A percentile compares a stretch with the other conserved stretches of the same genome.
Evolutionary conservation across 2,888 invertebrate species (phyloP).

Genomic region (Dione vanillae): DNA sequence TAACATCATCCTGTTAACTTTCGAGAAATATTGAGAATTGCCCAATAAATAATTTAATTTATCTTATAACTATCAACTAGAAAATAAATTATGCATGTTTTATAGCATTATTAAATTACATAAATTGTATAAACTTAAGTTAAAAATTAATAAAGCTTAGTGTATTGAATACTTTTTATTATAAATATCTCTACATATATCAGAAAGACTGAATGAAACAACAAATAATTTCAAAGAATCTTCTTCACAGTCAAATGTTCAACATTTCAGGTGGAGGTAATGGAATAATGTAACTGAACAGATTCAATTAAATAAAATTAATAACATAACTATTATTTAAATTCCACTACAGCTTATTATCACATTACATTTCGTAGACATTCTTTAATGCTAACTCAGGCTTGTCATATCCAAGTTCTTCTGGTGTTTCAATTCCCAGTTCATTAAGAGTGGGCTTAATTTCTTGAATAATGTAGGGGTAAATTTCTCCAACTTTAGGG

Average conservation of each 20-base stretch:
- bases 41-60: too few relatives aligned
- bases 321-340: slow-evolving; percentile 78
- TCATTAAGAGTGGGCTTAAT: slow-evolving; percentile 96
- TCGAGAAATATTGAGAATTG: too few relatives aligned
- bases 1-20: too few relatives aligned
- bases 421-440: slow-evolving; percentile 96
- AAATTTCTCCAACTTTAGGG: slow-evolving; percentile 88
- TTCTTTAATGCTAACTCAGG: slow-evolving; percentile 95
- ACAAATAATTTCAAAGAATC: slow-evolving; percentile 28
- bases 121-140: too few relatives aligned
- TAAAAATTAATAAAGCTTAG: background rate
- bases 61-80: too few relatives aligned
- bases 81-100: too few relatives aligned
- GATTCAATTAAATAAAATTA: slow-evolving; percentile 62
- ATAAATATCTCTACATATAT: slow-evolving; percentile 9
- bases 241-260: slow-evolving; percentile 31
- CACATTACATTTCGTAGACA: slow-evolving; percentile 87
- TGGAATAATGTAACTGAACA: slow-evolving; percentile 59
- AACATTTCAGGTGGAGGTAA: slow-evolving; percentile 32
- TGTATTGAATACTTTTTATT: slow-evolving; percentile 24
- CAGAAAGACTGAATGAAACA: slow-evolving; percentile 33
- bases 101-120: too few relatives aligned
- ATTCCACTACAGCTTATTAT: slow-evolving; percentile 71
- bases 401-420: slow-evolving; percentile 98
- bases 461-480: slow-evolving; percentile 95